Base-by-base conservation (phyloP, 2,888 invertebrate species). In the Buathra laborator region DNA sequence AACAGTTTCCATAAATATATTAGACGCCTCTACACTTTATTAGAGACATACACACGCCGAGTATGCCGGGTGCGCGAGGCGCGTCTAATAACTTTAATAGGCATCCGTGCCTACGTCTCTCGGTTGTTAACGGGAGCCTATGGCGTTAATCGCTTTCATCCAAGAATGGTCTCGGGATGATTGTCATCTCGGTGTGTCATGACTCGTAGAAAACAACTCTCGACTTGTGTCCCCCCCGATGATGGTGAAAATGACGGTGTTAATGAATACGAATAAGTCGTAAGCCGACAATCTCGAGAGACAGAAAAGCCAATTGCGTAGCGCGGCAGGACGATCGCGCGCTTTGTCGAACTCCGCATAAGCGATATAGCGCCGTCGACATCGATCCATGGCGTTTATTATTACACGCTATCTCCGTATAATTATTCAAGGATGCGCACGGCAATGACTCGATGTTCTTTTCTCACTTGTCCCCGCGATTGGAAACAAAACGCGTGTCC, bases 211-310 rank as follows among this genome's bases (percentile, higher is more conserved):
- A 62, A 62, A 62, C 62, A 32, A 24, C 29, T 74, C 16, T 48
- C 14, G 4, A 24, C 24, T 3, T 1, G 24, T 24, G 24, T 24
- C 24, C 24, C 74, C 66, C 68, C 24, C 79, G 85, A 83, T 80
- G 82, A 85, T 62, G 79, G 66, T 53, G 85, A 85, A 79, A 82
- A 85, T 74, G 79, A 71, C 70, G 79, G 79, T 71, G 70, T 85
- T 80, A 82, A 85, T 85, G 75, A 82, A 85, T 85, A 37, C 79
- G 78, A 48, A 43, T 16, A 32, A 14, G 12, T 48, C 51, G 19
- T 68, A 46, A 3, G 56, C 67, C 83, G 68, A 16, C 32, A 2
- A 16, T 29, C 6, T 6, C 29, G 24, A 37, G 71, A 32, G 19
- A 5, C 46, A 19, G 83, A 37, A 62, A 29, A 32, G 29, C 14